Evolutionary conservation across 2,888 invertebrate species (phyloP), one percentile per base, ranked within the genome.

Genomic region (Omphaloscelis lunosa): DNA sequence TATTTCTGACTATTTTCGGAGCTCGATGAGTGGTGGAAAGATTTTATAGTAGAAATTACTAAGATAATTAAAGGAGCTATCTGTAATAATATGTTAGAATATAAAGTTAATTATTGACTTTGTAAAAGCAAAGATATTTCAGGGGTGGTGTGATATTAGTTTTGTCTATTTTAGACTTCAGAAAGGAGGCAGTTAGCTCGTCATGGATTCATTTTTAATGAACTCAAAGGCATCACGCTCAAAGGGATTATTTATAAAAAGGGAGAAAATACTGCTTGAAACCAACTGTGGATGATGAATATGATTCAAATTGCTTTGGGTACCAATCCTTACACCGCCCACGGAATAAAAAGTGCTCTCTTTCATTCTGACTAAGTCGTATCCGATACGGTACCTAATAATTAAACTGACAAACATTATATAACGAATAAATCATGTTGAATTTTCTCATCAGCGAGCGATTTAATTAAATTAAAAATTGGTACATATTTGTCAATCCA

Each of bases 401-500:
- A 65, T 72, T 71, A 2, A 45, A 73, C 9, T 63, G 51, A 15
- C 41, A 68, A 59, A 58, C 17, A 34, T 51, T 48, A 34, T 9
- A 29, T 51, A 8, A 39, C 9, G 9, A 66, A 8, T 4, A 62
- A 66, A 56, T 68, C 34, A 34, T 62, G n/a, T 65, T 65, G 20
- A 51, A 69, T 73, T 66, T 78, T 72, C 20, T 72, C 48, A 51
- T 79, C 79, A 67, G 29, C 15, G 1, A 62, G 15, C 51, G n/a
- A 56, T 80, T 56, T 66, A 66, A 66, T 66, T 51, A 45, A 45
- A 15, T n/a, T n/a, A 61, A 74, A 80, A 45, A 45, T 45, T 15
- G 45, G 0, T 53, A 53, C n/a, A 56, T 53, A 73, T 78, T 66
- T 48, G 41, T 66, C 59, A 66, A 75, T 70, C 9, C 23, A 66